These are phyloP conservation scores for Patella pellucida DNA, from an alignment of 2,888 invertebrate species.

Conservation along the genomic window DNA sequence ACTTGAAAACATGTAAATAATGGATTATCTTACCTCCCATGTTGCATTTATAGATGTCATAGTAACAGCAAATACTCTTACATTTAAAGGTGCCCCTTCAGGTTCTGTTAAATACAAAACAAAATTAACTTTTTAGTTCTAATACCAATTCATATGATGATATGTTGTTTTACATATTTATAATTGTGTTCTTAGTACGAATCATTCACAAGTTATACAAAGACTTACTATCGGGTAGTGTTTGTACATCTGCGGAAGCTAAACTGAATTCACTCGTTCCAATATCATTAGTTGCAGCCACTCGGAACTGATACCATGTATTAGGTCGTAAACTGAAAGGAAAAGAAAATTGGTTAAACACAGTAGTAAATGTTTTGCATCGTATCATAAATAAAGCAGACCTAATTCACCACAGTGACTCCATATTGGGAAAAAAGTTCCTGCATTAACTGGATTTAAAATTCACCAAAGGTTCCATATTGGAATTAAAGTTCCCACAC, in stretches of 20 bases:
- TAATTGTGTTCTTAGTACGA: too few species aligned
- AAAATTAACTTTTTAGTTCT: too few species aligned
- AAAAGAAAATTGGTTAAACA: background rate
- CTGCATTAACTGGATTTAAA: too few species aligned
- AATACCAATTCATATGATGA: too few species aligned
- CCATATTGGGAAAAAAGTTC: too few species aligned
- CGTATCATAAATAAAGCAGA: too few species aligned
- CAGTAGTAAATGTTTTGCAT: too few species aligned
- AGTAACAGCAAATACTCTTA: conserved; percentile 93
- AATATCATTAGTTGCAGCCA: conserved; percentile 95
- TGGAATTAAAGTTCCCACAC: too few species aligned
- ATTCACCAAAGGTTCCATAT: too few species aligned
- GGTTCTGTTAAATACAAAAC: conserved; percentile 77
- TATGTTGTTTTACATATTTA: too few species aligned
- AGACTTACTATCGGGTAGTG: conserved; percentile 63
- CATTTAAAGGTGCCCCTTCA: conserved; percentile 82
- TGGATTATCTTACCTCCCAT: conserved; percentile 78
- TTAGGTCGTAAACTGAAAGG: conserved; percentile 81
- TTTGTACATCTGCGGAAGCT: conserved; percentile 57
- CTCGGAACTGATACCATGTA: conserved; percentile 90
- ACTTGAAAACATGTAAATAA: conserved; percentile 6
- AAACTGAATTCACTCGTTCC: conserved; percentile 92
- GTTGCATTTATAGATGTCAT: conserved; percentile 93
- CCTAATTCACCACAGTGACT: too few species aligned
- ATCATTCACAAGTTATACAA: background rate